A percentile compares a stretch with the other conserved stretches of the same genome.
These are phyloP conservation scores for Machaerirhynchus nigripectus DNA, from an alignment of 2,113 vertebrate species.

Conservation along the genomic window DNA sequence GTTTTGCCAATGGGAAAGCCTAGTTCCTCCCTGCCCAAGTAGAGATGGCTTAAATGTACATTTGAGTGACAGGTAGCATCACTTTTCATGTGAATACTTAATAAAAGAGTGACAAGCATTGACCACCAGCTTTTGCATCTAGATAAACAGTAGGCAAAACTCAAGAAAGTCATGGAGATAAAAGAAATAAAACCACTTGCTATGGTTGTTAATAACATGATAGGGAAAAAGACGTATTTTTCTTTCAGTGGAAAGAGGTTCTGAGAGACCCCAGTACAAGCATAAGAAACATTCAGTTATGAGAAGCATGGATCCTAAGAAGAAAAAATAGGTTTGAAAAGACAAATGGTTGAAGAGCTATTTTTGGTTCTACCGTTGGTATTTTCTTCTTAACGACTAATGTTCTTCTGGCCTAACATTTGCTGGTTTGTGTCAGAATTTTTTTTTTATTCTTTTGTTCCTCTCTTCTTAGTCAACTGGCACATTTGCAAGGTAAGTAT, in stretches of 20 bases:
- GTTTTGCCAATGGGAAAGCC: not conserved
- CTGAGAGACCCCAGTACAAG: not conserved
- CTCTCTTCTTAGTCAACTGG: not conserved
- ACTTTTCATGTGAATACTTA: not conserved
- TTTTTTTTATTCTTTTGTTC: not conserved
- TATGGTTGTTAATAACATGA: not conserved
- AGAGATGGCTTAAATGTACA: not conserved
- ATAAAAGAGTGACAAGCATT: not conserved
- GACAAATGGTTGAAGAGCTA: not conserved
- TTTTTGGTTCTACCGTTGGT: not conserved
- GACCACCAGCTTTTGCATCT: not conserved
- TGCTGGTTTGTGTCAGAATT: not conserved
- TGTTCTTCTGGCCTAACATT: not conserved
- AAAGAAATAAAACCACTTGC: not conserved
- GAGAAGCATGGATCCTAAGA: not conserved
- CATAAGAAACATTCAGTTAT: not conserved
- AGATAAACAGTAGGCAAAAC: not conserved
- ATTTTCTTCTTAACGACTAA: slow-evolving; percentile 3
- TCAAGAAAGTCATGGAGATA: not conserved
- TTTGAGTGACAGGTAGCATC: not conserved
- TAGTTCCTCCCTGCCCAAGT: not conserved
- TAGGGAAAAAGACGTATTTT: not conserved
- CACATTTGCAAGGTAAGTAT: not conserved
- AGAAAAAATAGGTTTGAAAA: not conserved
- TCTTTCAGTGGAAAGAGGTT: not conserved